Percentiles rank a stretch among this genome's conserved stretches.
Conservation (phyloP, 30 jellyfish, hydroid and myxozoan species). For the Nemopilema nomurai region DNA sequence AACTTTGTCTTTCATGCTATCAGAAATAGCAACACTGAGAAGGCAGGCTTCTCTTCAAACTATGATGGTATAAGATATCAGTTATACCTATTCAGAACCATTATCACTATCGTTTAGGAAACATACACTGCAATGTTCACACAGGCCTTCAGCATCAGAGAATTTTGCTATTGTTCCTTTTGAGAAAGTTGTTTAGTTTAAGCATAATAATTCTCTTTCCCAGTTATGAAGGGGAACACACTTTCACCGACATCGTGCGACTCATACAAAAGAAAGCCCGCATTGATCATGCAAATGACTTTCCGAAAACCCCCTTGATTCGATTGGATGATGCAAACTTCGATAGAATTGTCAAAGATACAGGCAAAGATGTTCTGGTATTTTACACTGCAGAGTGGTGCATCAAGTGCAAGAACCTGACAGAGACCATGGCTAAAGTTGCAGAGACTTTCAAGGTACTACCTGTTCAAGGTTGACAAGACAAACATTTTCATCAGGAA, state of each 20-base stretch:
- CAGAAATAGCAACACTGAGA: too few species aligned
- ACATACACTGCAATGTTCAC: too few species aligned
- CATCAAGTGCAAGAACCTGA: constrained; percentile 76
- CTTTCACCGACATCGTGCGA: constrained; percentile 52
- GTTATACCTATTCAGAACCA: too few species aligned
- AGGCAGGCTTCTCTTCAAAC: too few species aligned
- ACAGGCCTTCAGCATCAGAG: too few species aligned
- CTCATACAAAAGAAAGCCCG: constrained; percentile 52
- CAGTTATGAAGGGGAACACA: constrained; percentile 74
- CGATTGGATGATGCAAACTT: constrained; percentile 75
- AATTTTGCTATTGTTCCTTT: too few species aligned
- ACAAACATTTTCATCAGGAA: too few species aligned
- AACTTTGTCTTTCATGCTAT: too few species aligned
- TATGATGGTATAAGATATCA: too few species aligned
- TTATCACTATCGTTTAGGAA: neutral
- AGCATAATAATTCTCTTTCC: too few species aligned
- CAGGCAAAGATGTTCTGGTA: constrained; percentile 71
- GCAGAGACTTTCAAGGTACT: constrained; percentile 86
- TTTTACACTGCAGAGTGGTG: constrained; percentile 84
- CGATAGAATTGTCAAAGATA: constrained; percentile 79
- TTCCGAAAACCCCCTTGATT: constrained; percentile 60
- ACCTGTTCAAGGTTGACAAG: too few species aligned
- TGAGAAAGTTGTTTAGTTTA: too few species aligned
- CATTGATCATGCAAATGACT: constrained; percentile 37
- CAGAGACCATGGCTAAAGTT: constrained; percentile 55